Evolutionary conservation across 2,888 invertebrate species (phyloP).

Genomic region (Tipula confusa): DNA sequence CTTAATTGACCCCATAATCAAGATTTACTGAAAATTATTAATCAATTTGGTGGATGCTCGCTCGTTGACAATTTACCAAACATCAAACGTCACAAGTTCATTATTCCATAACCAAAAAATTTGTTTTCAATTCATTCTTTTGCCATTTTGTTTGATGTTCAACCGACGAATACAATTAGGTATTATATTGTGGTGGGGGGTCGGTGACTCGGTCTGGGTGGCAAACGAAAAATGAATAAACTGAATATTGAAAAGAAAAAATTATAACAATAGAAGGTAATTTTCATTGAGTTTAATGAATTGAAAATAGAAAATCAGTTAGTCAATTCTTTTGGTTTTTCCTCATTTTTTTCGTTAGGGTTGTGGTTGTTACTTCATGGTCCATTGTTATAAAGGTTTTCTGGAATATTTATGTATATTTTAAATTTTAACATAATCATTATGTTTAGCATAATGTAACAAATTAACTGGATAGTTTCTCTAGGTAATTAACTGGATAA

Average conservation of each 20-base stretch:
- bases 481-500: not conserved
- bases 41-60: not conserved
- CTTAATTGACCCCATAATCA: not conserved
- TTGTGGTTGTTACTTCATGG: not conserved
- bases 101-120: not conserved
- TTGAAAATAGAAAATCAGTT: conserved; percentile 12
- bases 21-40: not conserved
- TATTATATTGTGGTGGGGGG: not conserved
- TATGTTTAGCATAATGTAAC: not conserved
- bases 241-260: not conserved
- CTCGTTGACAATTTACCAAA: not conserved
- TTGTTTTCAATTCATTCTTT: not conserved
- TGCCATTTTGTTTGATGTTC: not conserved
- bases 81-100: not conserved
- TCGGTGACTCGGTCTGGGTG: not conserved
- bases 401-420: not conserved
- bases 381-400: not conserved
- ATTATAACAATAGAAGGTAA: conserved; percentile 14
- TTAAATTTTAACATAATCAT: not conserved
- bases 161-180: not conserved
- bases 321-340: not conserved
- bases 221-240: not conserved
- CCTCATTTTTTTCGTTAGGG: not conserved
- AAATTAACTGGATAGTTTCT: not conserved
- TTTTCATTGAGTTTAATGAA: conserved; percentile 25